phyloP scores from a whole-genome alignment of 2,797 vertebrate species.

The Ficedula albicollis region DNA sequence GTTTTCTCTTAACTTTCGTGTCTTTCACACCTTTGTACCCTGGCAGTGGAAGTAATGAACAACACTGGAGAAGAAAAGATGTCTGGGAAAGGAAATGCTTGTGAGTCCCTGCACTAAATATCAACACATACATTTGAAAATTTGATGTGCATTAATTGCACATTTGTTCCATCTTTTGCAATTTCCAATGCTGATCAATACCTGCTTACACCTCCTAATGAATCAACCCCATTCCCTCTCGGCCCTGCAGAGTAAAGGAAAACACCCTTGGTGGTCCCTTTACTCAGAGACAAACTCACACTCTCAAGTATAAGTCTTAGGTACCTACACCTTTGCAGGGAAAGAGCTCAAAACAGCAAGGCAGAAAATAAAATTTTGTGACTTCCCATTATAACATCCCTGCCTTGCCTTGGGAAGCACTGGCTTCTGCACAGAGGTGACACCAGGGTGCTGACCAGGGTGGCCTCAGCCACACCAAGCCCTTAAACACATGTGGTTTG shows the following conservation, averaged over 20 bases:
- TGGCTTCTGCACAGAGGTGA: background rate
- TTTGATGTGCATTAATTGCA: background rate
- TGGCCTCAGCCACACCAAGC: background rate
- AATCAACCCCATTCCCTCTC: background rate
- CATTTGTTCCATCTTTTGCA: background rate
- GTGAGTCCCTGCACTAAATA: background rate
- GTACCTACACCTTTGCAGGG: background rate
- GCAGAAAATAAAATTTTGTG: background rate
- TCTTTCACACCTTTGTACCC: background rate
- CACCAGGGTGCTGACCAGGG: background rate
- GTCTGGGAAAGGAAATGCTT: background rate
- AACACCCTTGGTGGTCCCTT: background rate
- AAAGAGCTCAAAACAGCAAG: background rate
- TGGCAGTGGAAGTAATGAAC: background rate
- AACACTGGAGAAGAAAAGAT: rapidly evolving
- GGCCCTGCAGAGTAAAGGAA: background rate
- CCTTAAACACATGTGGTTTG: background rate
- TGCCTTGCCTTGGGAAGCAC: background rate
- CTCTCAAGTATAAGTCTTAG: background rate
- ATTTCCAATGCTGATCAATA: background rate
- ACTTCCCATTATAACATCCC: background rate
- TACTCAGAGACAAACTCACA: background rate
- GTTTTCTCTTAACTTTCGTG: background rate
- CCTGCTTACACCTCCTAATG: background rate
- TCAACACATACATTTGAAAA: background rate